Conservation (phyloP, 1,140 invertebrate species). For the Leptinotarsa defecta region DNA sequence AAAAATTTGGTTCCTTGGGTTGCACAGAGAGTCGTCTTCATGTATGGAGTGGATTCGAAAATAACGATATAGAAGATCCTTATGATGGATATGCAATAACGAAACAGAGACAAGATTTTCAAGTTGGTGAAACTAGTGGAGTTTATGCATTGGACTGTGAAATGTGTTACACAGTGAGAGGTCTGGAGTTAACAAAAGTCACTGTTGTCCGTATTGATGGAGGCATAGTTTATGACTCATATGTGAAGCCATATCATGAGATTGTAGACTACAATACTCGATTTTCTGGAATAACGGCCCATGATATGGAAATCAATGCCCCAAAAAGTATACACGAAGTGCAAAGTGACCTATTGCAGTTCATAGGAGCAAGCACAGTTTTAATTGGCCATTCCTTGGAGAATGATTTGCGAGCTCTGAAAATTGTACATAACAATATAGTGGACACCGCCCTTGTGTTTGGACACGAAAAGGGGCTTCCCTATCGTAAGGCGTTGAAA, state of each 20-base stretch:
- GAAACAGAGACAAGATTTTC: no score
- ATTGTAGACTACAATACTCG: slow-evolving; percentile 87
- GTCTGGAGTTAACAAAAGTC: no score
- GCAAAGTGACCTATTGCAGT: slow-evolving; percentile 78
- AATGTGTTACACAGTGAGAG: no score
- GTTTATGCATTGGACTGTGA: no score
- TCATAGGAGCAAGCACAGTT: slow-evolving; percentile 83
- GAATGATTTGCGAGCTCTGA: slow-evolving; percentile 86
- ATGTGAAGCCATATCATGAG: slow-evolving; percentile 43
- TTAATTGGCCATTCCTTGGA: slow-evolving; percentile 94
- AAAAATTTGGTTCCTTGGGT: no score
- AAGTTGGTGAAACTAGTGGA: no score
- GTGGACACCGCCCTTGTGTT: slow-evolving; percentile 89
- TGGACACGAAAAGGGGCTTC: slow-evolving; percentile 78
- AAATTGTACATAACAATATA: slow-evolving; percentile 80
- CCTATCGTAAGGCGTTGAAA: slow-evolving; percentile 78
- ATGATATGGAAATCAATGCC: background rate
- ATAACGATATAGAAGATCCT: no score
- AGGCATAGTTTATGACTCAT: no score
- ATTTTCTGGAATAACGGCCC: slow-evolving; percentile 82
- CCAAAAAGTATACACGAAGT: slow-evolving; percentile 77
- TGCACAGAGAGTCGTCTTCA: no score
- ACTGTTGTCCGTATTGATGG: no score
- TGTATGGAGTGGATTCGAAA: no score
- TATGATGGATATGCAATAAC: no score